A percentile compares a stretch with the other conserved stretches of the same genome.
Evolutionary conservation across 2,113 vertebrate species (phyloP).

Genomic region (Nerophis lumbriciformis): DNA sequence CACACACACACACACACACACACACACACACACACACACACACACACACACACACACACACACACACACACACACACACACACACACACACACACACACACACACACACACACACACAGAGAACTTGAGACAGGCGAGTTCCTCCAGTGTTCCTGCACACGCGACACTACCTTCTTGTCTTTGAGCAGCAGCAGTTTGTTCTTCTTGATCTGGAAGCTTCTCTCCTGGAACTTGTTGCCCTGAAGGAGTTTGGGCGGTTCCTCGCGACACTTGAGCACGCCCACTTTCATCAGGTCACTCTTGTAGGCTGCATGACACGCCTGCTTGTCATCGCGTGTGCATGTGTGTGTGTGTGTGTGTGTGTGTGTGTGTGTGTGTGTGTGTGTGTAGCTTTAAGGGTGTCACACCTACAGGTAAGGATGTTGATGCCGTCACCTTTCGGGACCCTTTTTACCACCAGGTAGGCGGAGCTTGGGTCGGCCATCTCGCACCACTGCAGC

Average conservation of each 20-base stretch:
- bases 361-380: no score
- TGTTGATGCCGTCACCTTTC: slow-evolving; percentile 78
- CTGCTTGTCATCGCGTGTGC: background rate
- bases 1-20: no score
- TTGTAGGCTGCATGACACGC: slow-evolving; percentile 71
- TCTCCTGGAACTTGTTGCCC: slow-evolving; percentile 90
- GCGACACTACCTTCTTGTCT: slow-evolving; percentile 82
- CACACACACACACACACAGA: no score
- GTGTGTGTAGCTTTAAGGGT: background rate
- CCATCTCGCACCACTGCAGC: slow-evolving; percentile 92
- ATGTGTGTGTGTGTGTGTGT: background rate
- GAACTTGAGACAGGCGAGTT: no score
- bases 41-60: no score
- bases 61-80: no score
- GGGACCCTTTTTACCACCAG: slow-evolving; percentile 88
- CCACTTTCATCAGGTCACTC: slow-evolving; percentile 82
- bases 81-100: background rate
- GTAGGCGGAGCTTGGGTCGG: slow-evolving; percentile 85
- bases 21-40: background rate
- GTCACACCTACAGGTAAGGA: slow-evolving; percentile 81
- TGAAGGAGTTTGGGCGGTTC: slow-evolving; percentile 86
- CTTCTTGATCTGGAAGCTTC: slow-evolving; percentile 84
- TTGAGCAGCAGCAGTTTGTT: slow-evolving; percentile 86
- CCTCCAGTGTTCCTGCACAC: background rate
- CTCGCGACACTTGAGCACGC: slow-evolving; percentile 86